Evolutionary conservation across 2,113 vertebrate genomes (phyloP).

Genomic region (Engystomops pustulosus): DNA sequence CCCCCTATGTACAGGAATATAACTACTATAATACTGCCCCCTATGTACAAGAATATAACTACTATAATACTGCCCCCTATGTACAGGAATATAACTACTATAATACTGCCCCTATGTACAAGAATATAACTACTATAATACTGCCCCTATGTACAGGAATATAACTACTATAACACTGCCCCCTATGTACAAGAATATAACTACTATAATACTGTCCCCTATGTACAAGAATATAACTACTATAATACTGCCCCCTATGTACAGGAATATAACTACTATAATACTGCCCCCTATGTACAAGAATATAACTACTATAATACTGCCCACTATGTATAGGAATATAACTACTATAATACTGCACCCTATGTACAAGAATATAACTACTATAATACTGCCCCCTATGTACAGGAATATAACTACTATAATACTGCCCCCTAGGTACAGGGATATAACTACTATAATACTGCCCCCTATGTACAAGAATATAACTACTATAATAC

Average conservation of each 20-base stretch:
- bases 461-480: conserved; percentile 9
- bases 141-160: background rate
- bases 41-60: conserved; percentile 3
- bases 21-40: background rate
- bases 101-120: background rate
- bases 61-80: background rate
- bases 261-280: conserved; percentile 6
- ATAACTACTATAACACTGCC: background rate
- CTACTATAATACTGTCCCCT: conserved; percentile 2
- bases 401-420: conserved; percentile 6
- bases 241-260: background rate
- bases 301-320: conserved; percentile 9
- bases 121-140: conserved; percentile 5
- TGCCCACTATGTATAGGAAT: background rate
- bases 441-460: background rate
- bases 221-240: background rate
- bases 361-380: conserved; percentile 9
- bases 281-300: background rate
- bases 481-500: conserved; percentile 11
- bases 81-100: background rate
- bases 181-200: conserved; percentile 7
- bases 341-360: conserved; percentile 8
- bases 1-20: background rate
- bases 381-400: conserved; percentile 1
- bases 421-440: background rate